Evolutionary conservation across 2,797 vertebrate genomes (phyloP), one percentile per base, ranked within the genome.

Genomic region (Cyclopterus lumpus): DNA sequence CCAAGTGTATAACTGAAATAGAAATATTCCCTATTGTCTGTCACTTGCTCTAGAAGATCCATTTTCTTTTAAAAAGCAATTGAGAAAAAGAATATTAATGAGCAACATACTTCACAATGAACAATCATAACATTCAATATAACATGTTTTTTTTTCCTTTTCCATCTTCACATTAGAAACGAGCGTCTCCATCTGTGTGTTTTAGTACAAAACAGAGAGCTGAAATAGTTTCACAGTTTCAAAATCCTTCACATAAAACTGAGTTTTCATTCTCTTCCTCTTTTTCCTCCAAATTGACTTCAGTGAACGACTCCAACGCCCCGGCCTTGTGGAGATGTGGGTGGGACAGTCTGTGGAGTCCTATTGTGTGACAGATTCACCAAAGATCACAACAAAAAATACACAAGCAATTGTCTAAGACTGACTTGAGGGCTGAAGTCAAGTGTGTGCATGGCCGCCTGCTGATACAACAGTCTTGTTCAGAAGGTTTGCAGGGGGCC

Each of bases 1-100:
- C 93, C 93, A 94, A 93, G 94, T 93, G 90, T 95, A 95, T 93
- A 95, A 95, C 95, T 91, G 89, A 95, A 95, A 94, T 93, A 92
- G 89, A 95, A 95, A 94, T 89, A 88, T 87, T 84, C 85, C 86
- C 89, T 91, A 92, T 91, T 71, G 77, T 93, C 85, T 71, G 79
- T 91, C 84, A 91, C 90, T 92, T 93, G 89, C 82, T 92, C 87
- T 94, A 93, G 93, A 95, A 95, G 93, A 94, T 93, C 90, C 81
- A 89, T 55, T 28, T 24, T 49, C n/a, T 93, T 89, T 73, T 92
- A 67, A 90, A 86, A 92, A 85, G 84, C 75, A 86, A 81, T 75
- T 6, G 67, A 71, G 67, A 84, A 92, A n/a, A 92, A 92, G 66
- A 86, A 89, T 77, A 88, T 90, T 84, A 86, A 94, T 94, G 91